Evolutionary conservation across 2,888 invertebrate genomes (phyloP).

Genomic region (Cephus pulcher): DNA sequence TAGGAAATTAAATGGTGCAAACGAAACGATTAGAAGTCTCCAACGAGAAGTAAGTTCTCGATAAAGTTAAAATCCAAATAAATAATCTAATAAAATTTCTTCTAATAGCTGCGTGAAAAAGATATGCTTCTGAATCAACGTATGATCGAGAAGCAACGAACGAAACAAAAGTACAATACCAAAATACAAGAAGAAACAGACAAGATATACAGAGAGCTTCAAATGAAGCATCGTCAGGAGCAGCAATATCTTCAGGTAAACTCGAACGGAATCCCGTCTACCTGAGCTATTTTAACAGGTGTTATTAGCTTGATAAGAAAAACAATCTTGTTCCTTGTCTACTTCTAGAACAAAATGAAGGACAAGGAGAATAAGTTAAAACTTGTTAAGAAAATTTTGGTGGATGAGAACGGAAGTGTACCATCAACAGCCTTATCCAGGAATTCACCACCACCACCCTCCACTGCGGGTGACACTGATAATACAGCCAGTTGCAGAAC

Average conservation of each 20-base stretch:
- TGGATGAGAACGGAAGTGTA: conserved; percentile 63
- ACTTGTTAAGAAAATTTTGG: conserved; percentile 72
- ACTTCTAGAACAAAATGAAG: conserved; percentile 68
- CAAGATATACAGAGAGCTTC: conserved; percentile 78
- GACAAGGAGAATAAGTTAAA: conserved; percentile 74
- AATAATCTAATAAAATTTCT: not conserved
- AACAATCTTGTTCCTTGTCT: not conserved
- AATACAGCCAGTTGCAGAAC: conserved; percentile 30
- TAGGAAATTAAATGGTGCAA: conserved; percentile 74
- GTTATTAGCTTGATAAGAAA: not conserved
- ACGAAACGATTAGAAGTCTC: conserved; percentile 73
- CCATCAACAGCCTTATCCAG: conserved; percentile 19
- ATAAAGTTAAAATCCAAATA: not conserved
- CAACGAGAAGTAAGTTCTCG: conserved; percentile 68
- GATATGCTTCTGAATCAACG: conserved; percentile 68
- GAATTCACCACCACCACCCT: conserved; percentile 26
- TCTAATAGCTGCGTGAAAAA: conserved; percentile 64
- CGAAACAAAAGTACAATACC: conserved; percentile 66
- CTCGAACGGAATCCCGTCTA: not conserved
- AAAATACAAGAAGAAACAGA: conserved; percentile 80
- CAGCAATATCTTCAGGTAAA: conserved; percentile 70
- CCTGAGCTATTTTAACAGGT: no score
- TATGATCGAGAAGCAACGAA: conserved; percentile 68
- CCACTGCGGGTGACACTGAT: conserved; percentile 32
- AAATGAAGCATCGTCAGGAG: conserved; percentile 72